Base-by-base conservation (phyloP, 1,140 invertebrate genomes). In the Nasonia giraulti region DNA sequence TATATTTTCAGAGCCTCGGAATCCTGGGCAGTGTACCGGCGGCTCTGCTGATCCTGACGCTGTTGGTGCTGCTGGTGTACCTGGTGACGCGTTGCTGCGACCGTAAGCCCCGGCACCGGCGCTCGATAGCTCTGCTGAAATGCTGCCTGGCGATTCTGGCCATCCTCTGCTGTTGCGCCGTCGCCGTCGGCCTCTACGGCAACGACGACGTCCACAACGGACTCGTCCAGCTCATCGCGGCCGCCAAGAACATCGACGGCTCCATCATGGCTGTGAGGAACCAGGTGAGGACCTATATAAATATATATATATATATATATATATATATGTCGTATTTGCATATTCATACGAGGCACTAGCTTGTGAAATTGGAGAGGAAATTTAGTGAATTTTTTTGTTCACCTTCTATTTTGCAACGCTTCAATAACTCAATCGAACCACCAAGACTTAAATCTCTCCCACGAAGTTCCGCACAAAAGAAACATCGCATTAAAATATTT, bases 191-290 rank as follows among this genome's bases (percentile, higher is more conserved):
- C 76, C 95, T 99, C 37, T 99, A 98, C 93, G 98, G 98, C 66
- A 99, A 98, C 93, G 97, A 98, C 91, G 97, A 98, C 91, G 95
- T 98, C 47, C 97, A 99, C 94, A 97, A 97, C 91, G 98, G 97
- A 12, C 93, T 98, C 89, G 94, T 96, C 80, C 95, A 97, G 91
- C 95, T 97, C 84, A 94, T 97, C 82, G 94, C 95, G 74, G 96
- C 97, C 14, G 95, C 97, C 14, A 94, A 95, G 88, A 95, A 96
- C 87, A 96, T 98, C 85, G 96, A 98, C 85, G 94, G 95, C 33
- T 94, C 96, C 86, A 94, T 97, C 71, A 94, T 94, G 83, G 95
- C 95, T 97, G 69, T 86, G 31, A 95, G 95, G 87, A 97, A 97
- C 91, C 96, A 97, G 93, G 95, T 96, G 92, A 83, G 71, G 33